Base-by-base conservation (phyloP, 2,888 invertebrate genomes). In the Drosophila birchii region DNA sequence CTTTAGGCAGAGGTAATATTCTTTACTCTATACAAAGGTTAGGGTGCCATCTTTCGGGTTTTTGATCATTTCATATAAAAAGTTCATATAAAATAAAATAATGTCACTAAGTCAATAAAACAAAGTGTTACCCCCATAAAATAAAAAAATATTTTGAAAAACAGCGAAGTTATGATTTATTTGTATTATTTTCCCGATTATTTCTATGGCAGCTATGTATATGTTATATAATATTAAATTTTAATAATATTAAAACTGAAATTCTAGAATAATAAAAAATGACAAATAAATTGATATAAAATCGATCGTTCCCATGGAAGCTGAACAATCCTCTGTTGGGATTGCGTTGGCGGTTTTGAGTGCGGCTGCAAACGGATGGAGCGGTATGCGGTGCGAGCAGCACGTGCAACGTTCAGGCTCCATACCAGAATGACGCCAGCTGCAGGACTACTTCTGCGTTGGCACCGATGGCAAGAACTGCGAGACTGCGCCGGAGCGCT, bases 401-500 rank as follows among this genome's bases (percentile, higher is more conserved):
- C 98, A 98, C 91, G 95, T 98, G 60, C 88, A 95, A 95, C 81
- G 78, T 90, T 0, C 95, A 96, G 76, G 94, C 94, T 66, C 98
- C 98, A 0, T 99, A 98, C 90, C 96, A 97, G 91, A 99, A 99
- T 91, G 96, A 97, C 90, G 98, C 98, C 20, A 95, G 94, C 47
- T 98, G 98, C 91, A 97, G 93, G 93, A 93, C 71, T 93, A 92
- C 70, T 93, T 93, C 92, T 93, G 93, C 58, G 93, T 93, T 9
- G 98, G 98, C 84, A 98, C 98, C 1, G 98, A 98, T 90, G 99
- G 98, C 12, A 98, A 98, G 92, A 96, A 98, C 91, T 99, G 99
- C 92, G 98, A 98, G 93, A 98, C 98, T 0, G 98, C 98, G 0
- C 98, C 98, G 5, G 98, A 98, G 93, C 95, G 98, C 41, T 92